A percentile compares a stretch with the other conserved stretches of the same genome.
Evolutionary conservation across 2,797 vertebrate genomes (phyloP).

Genomic region (Sebastolobus altivelis): DNA sequence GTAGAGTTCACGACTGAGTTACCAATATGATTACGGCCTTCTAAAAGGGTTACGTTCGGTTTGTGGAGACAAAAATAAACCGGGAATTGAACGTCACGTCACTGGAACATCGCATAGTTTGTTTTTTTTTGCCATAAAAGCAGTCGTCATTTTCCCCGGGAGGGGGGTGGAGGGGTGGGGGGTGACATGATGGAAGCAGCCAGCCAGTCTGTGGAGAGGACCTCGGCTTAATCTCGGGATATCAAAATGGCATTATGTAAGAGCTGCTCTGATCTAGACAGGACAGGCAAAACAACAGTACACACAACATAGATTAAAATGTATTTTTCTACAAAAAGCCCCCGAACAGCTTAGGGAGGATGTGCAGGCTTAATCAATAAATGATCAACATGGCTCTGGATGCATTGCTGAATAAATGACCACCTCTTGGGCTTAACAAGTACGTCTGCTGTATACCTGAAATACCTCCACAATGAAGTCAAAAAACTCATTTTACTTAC

Average conservation of each 20-base stretch:
- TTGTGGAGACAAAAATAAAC: constrained; percentile 42
- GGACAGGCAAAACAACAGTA: constrained; percentile 56
- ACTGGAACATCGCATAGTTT: constrained; percentile 27
- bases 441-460: neutral
- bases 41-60: constrained; percentile 28
- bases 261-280: constrained; percentile 61
- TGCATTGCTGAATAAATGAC: constrained; percentile 32
- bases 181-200: constrained; percentile 45
- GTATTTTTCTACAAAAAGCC: constrained; percentile 55
- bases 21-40: constrained; percentile 17
- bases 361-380: constrained; percentile 62
- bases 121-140: constrained; percentile 50
- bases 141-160: constrained; percentile 44
- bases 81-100: constrained; percentile 26
- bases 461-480: neutral
- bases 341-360: constrained; percentile 40
- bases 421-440: constrained; percentile 9
- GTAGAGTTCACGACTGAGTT: constrained; percentile 19
- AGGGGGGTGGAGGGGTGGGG: neutral
- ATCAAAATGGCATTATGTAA: constrained; percentile 84
- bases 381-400: constrained; percentile 44
- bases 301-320: constrained; percentile 66
- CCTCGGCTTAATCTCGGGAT: constrained; percentile 77
- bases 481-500: neutral
- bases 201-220: constrained; percentile 61